Percentiles rank a stretch among this genome's conserved stretches.
These are phyloP conservation scores for Acrobasis consociella DNA, from an alignment of 2,888 invertebrate genomes.

Conservation along the genomic window DNA sequence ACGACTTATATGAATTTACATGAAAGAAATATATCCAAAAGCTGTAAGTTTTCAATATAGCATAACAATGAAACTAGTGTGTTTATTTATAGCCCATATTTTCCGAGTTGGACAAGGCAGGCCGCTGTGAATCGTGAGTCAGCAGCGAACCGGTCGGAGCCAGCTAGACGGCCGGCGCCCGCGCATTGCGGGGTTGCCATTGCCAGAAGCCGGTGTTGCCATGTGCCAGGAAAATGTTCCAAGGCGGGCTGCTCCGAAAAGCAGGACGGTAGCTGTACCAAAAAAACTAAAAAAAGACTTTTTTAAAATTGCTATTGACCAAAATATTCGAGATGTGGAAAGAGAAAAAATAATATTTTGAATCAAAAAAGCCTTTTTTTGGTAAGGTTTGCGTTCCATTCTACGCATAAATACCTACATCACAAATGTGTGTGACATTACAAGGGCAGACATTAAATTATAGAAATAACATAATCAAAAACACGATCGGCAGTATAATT, in stretches of 20 bases:
- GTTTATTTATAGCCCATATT: constrained; percentile 28
- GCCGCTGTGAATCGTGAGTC: constrained; percentile 40
- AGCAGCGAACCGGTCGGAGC: constrained; percentile 56
- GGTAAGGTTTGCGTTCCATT: too few relatives aligned
- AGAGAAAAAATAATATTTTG: too few relatives aligned
- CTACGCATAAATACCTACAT: not conserved
- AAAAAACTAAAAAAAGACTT: not conserved
- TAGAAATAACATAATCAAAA: not conserved
- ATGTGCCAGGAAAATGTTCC: constrained; percentile 18
- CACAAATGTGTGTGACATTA: not conserved
- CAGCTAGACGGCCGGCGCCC: constrained; percentile 57
- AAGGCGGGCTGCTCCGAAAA: constrained; percentile 16
- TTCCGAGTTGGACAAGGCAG: constrained; percentile 18
- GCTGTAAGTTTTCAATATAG: not conserved
- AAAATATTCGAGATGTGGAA: too few relatives aligned
- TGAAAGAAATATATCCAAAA: not conserved
- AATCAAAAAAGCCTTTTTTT: too few relatives aligned
- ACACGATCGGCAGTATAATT: not conserved
- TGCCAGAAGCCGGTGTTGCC: constrained; percentile 10
- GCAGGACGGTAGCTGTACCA: not conserved
- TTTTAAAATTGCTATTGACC: not conserved
- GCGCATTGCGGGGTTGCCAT: constrained; percentile 35
- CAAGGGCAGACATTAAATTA: not conserved
- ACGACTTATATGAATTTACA: not conserved
- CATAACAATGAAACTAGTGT: not conserved